Evolutionary conservation across 1,140 invertebrate genomes (phyloP).

Genomic region (Drosophila funebris): DNA sequence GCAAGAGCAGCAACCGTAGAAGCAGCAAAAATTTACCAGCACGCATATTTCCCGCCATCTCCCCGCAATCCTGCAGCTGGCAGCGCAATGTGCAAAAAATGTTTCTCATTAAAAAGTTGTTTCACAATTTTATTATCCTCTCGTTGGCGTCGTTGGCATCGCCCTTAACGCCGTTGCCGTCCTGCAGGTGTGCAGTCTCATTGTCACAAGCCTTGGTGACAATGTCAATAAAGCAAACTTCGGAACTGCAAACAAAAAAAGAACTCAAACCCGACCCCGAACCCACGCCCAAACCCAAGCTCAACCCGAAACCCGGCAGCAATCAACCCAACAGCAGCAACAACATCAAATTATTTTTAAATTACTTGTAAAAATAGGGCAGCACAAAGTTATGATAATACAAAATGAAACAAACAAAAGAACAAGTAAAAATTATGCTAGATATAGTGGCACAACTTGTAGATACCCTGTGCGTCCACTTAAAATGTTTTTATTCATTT

Average conservation of each 20-base stretch:
- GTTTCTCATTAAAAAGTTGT: slow-evolving; percentile 80
- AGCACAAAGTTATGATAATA: slow-evolving; percentile 45
- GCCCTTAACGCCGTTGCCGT: not conserved
- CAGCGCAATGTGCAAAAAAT: slow-evolving; percentile 74
- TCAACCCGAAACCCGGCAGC: not conserved
- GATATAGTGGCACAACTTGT: not conserved
- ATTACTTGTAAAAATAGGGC: slow-evolving; percentile 71
- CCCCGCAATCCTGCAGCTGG: not conserved
- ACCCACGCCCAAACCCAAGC: not conserved
- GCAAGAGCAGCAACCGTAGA: slow-evolving; percentile 1
- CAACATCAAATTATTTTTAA: slow-evolving; percentile 75
- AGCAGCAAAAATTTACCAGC: slow-evolving; percentile 19
- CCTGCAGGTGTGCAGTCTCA: slow-evolving; percentile 56
- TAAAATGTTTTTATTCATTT: not conserved
- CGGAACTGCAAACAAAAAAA: slow-evolving; percentile 18
- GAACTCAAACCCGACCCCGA: slow-evolving; percentile 3
- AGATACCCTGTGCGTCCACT: not conserved
- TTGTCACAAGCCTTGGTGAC: slow-evolving; percentile 66
- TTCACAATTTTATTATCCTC: slow-evolving; percentile 77
- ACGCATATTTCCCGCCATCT: slow-evolving; percentile 21
- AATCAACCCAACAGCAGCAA: slow-evolving; percentile 11
- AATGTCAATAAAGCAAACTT: slow-evolving; percentile 79
- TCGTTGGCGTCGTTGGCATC: slow-evolving; percentile 22
- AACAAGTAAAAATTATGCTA: not conserved
- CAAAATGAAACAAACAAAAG: not conserved